Percentiles rank a stretch among this genome's conserved stretches.
Conservation (phyloP, 2,797 vertebrate species). For the Moxostoma hubbsi region DNA sequence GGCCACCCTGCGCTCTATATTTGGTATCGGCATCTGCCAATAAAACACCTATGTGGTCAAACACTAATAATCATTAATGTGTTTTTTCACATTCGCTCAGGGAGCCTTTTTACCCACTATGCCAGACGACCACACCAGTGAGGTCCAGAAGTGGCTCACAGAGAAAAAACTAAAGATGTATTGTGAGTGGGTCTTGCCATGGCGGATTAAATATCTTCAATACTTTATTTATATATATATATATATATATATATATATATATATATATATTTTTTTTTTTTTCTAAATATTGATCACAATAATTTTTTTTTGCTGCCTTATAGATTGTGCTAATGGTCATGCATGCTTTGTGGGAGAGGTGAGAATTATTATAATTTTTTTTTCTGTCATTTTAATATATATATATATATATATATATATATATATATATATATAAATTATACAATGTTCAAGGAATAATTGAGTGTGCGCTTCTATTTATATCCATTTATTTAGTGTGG, state of each 20-base stretch:
- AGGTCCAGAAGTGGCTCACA: constrained; percentile 51
- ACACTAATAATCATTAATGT: not conserved
- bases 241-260: no score
- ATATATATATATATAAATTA: not conserved
- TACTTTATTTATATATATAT: no score
- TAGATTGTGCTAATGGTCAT: constrained; percentile 72
- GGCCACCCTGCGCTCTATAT: no score
- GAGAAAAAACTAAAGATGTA: not conserved
- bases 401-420: not conserved
- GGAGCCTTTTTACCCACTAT: constrained; percentile 76
- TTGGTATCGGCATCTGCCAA: no score
- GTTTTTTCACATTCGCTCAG: constrained; percentile 48
- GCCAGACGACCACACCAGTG: constrained; percentile 71
- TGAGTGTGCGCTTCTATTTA: not conserved
- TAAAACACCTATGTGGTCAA: no score
- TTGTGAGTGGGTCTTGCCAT: constrained; percentile 60
- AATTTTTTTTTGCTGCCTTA: not conserved
- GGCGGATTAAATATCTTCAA: not conserved
- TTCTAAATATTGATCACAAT: not conserved
- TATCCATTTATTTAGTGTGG: constrained; percentile 69
- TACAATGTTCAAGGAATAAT: not conserved
- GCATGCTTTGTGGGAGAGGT: constrained; percentile 67
- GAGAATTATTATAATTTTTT: constrained; percentile 39
- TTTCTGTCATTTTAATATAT: not conserved
- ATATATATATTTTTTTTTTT: no score